Evolutionary conservation across 2,797 vertebrate genomes (phyloP), one percentile per base, ranked within the genome.

Genomic region (Parauchenoglanis punctatus): DNA sequence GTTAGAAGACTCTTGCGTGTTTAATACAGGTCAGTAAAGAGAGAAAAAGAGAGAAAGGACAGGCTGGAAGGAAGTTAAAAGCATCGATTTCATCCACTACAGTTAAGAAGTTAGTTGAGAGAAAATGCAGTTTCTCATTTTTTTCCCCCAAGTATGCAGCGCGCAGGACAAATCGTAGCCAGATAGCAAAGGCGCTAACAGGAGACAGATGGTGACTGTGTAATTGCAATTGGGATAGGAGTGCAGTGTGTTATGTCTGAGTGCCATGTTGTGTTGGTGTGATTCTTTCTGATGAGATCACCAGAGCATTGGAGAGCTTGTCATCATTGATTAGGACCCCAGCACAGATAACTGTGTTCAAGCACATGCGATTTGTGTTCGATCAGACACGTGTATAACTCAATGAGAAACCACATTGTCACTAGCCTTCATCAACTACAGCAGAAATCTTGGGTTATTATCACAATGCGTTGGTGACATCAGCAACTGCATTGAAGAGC

Each of bases 341-440:
- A 92, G 91, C 89, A 90, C 87, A 86, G 81, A 91, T 90, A 91
- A 92, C 86, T 90, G 83, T 93, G 90, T 93, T 92, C 89, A 93
- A 94, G 91, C 86, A 83, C 80, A 63, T 91, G 91, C 90, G 88
- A 90, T 93, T 90, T 90, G 90, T 92, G 91, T 89, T 90, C 89
- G 91, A 91, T 89, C 88, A 91, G 91, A 88, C 89, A 91, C 91
- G 83, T 90, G 80, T 91, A 89, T 91, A 89, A 90, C 92, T 92
- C 92, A 96, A 96, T 95, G 96, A 96, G 96, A 96, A 97, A 96
- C 95, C 96, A 96, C 95, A 96, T 96, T 96, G 93, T 95, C 94
- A 92, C 94, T 94, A 95, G 92, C 93, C 88, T 91, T 94, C 92
- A 92, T 94, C 93, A 92, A 94, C 94, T 96, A 95, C 92, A 93